phyloP scores from a whole-genome alignment of 2,888 invertebrate genomes.

The Eremobia ochroleuca region DNA sequence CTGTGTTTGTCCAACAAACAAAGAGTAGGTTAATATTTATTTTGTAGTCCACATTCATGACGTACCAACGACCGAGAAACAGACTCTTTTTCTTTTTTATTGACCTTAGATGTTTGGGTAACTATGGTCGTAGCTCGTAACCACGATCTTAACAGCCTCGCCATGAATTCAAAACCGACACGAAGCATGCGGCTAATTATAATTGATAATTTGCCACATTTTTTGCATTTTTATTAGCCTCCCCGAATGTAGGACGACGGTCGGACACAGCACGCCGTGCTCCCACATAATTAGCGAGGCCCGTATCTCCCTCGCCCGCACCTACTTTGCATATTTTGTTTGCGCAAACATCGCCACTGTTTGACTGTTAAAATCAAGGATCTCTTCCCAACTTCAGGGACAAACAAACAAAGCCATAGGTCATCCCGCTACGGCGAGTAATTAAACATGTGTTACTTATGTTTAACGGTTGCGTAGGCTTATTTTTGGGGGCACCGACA shows the following conservation, averaged over 20 bases:
- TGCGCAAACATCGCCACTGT: conserved; percentile 87
- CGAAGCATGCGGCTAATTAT: conserved; percentile 82
- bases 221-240: conserved; percentile 88
- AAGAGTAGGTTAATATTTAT: conserved; percentile 65
- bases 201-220: conserved; percentile 87
- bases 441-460: conserved; percentile 76
- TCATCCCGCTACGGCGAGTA: conserved; percentile 71
- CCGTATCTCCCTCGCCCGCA: conserved; percentile 87
- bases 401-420: conserved; percentile 78
- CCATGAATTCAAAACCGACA: conserved; percentile 60
- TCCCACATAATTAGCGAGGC: conserved; percentile 87
- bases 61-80: conserved; percentile 55
- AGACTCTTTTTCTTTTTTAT: conserved; percentile 53
- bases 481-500: conserved; percentile 50
- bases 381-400: conserved; percentile 80
- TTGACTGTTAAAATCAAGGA: conserved; percentile 89
- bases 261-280: conserved; percentile 84
- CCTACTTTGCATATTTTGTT: conserved; percentile 90
- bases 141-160: conserved; percentile 37
- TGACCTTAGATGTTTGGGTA: conserved; percentile 56
- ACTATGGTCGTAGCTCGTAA: conserved; percentile 37
- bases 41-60: conserved; percentile 68
- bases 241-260: conserved; percentile 84
- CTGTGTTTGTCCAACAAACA: conserved; percentile 60
- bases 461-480: conserved; percentile 64